These are phyloP conservation scores for Sebastes steindachneri DNA, from an alignment of 2,797 vertebrate species.

Conservation along the genomic window DNA sequence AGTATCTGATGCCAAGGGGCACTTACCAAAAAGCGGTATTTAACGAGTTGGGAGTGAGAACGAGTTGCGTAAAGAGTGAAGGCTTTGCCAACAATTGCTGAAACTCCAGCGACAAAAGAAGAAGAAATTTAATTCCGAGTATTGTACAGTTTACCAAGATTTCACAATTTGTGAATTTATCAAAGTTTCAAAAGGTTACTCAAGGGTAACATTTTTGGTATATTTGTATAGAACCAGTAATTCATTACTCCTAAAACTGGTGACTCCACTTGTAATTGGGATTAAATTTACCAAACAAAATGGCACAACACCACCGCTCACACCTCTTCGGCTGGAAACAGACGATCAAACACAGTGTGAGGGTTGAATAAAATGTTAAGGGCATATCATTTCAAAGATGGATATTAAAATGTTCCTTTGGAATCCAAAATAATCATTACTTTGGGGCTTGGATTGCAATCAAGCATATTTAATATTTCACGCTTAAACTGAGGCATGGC, in stretches of 20 bases:
- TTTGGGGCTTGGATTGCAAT: conserved; percentile 47
- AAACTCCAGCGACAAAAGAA: background rate
- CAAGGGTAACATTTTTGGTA: background rate
- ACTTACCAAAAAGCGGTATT: no score
- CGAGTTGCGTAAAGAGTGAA: background rate
- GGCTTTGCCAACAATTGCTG: background rate
- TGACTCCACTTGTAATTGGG: background rate
- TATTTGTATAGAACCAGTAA: background rate
- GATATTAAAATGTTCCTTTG: conserved; percentile 43
- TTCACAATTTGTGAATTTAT: background rate
- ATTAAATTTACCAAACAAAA: conserved; percentile 7
- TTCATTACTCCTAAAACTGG: background rate
- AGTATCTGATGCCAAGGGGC: no score
- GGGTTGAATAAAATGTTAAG: conserved; percentile 29
- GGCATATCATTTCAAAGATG: conserved; percentile 30
- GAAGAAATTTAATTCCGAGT: background rate
- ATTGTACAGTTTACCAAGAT: background rate
- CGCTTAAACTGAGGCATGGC: conserved; percentile 15
- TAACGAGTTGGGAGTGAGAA: no score
- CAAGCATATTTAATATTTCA: conserved; percentile 51
- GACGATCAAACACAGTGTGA: conserved; percentile 15
- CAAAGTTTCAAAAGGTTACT: background rate
- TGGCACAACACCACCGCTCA: background rate
- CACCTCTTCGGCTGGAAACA: conserved; percentile 13
- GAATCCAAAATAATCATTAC: conserved; percentile 53